Percentiles rank a stretch among this genome's conserved stretches.
These are phyloP conservation scores for Maniola hyperantus DNA, from an alignment of 2,888 invertebrate species.

Conservation along the genomic window DNA sequence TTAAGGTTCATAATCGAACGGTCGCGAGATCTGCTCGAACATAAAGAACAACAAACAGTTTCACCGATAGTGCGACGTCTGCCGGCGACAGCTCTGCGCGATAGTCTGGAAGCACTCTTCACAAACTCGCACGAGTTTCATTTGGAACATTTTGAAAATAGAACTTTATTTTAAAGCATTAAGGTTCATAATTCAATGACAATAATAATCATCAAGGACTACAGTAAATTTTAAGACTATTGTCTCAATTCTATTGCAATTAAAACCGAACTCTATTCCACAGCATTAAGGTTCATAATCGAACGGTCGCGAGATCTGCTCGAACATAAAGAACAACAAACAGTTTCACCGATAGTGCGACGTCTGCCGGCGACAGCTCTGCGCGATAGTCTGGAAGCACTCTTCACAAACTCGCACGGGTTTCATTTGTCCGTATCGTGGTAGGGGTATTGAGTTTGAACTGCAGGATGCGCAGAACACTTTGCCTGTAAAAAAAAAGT, in stretches of 20 bases:
- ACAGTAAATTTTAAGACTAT: background rate
- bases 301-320: background rate
- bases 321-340: background rate
- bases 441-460: conserved; percentile 94
- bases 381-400: background rate
- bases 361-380: background rate
- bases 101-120: conserved; percentile 1
- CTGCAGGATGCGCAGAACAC: conserved; percentile 98
- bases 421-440: conserved; percentile 95
- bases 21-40: background rate
- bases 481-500: conserved; percentile 76
- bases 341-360: background rate
- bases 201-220: background rate
- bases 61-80: background rate
- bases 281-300: background rate
- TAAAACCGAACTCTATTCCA: conserved; percentile 8
- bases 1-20: background rate
- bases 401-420: conserved; percentile 68
- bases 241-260: background rate
- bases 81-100: background rate
- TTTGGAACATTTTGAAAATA: conserved; percentile 70
- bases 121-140: conserved; percentile 84
- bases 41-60: background rate
- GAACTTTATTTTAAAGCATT: background rate
- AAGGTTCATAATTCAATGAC: conserved; percentile 11